A percentile compares a stretch with the other conserved stretches of the same genome.
Evolutionary conservation across 2,797 vertebrate genomes (phyloP).

Genomic region (Schizothorax lantsangensis): DNA sequence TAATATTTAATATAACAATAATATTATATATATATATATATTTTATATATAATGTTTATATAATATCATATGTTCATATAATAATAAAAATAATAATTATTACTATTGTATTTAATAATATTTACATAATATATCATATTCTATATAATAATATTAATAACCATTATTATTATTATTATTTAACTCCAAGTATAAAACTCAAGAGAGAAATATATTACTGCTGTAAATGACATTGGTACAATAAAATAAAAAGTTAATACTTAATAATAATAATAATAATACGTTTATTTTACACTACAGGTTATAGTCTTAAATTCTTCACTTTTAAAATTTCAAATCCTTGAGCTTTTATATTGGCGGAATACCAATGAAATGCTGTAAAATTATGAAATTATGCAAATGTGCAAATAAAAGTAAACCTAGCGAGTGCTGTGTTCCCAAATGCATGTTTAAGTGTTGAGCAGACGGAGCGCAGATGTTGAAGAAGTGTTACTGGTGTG

Average conservation of each 20-base stretch:
- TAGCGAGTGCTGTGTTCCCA: not conserved
- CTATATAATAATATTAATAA: not conserved
- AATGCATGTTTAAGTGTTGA: not conserved
- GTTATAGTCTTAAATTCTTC: too few species aligned
- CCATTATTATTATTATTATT: not conserved
- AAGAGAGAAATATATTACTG: not conserved
- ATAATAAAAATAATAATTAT: not conserved
- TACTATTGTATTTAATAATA: not conserved
- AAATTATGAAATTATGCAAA: not conserved
- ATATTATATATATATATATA: too few species aligned
- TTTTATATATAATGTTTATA: too few species aligned
- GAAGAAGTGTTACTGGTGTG: not conserved
- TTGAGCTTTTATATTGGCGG: not conserved
- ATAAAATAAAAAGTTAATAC: not conserved
- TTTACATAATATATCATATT: not conserved
- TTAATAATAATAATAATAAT: not conserved
- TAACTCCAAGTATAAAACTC: not conserved
- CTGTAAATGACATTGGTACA: not conserved
- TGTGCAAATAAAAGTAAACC: not conserved
- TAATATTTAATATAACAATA: too few species aligned
- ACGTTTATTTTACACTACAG: too few species aligned
- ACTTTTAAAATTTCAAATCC: not conserved
- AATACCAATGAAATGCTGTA: not conserved
- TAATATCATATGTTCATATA: too few species aligned
- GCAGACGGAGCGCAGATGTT: not conserved